Evolutionary conservation across 2,888 invertebrate species (phyloP), one percentile per base, ranked within the genome.

Genomic region (Eutolmus rufibarbis): DNA sequence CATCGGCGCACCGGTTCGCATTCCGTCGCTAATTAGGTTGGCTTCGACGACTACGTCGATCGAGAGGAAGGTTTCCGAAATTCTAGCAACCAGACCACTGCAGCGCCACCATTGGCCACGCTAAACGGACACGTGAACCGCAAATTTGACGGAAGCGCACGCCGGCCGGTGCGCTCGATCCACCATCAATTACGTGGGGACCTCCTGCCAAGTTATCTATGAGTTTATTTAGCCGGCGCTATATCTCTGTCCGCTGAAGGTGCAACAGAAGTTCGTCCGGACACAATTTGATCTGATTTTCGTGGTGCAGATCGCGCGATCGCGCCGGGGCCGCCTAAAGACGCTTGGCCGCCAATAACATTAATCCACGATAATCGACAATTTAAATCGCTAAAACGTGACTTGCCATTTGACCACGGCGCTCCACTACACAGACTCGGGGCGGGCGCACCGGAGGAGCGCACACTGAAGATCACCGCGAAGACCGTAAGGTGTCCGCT

Each of bases 341-440:
- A 84, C 66, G 66, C 74, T 40, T 51, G 84, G 1, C 86, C 76
- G 86, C 76, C 56, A 86, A 86, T 86, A 86, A 86, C 86, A 86
- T 77, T 86, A 86, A 86, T 86, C 86, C 77, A 34, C 46, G 86
- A 78, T 86, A 86, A 86, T 86, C 86, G 86, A 77, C 77, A 86
- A 76, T 86, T 86, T 86, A 77, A 86, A 86, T 86, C 86, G 86
- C 31, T 77, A 56, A 77, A 77, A 76, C 86, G 86, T 86, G 86
- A 86, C 86, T 86, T 86, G 86, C 86, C 77, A 86, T 86, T 86
- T 86, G 86, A 86, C 86, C 86, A 86, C 86, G 43, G 46, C 66
- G 40, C 86, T 66, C 84, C 66, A 76, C 76, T 31, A 46, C 51
- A 86, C 74, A 84, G 40, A 37, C 37, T 40, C 40, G 66, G 37